Conservation (phyloP, 2,888 invertebrate species). For the Aphelenchoides bicaudatus region DNA sequence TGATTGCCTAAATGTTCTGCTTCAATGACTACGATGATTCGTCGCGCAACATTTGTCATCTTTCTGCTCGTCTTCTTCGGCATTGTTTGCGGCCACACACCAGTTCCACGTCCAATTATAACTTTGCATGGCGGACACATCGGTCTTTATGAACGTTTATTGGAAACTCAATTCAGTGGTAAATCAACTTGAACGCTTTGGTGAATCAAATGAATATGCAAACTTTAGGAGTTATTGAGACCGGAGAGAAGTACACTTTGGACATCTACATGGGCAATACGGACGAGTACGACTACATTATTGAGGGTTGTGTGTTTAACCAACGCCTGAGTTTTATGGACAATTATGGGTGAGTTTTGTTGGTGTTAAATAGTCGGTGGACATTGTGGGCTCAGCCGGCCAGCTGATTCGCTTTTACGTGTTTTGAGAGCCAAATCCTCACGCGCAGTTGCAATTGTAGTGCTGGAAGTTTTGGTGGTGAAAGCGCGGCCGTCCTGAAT, state of each 20-base stretch:
- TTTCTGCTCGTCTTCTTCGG: neutral
- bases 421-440: too few relatives aligned
- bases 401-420: too few relatives aligned
- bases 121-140: slow-evolving; percentile 36
- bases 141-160: slow-evolving; percentile 27
- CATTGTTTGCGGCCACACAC: neutral
- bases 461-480: too few relatives aligned
- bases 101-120: slow-evolving; percentile 29
- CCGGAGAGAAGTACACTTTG: slow-evolving; percentile 42
- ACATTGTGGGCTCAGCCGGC: too few relatives aligned
- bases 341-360: slow-evolving; percentile 39
- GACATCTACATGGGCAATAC: slow-evolving; percentile 45
- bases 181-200: slow-evolving; percentile 3
- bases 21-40: neutral
- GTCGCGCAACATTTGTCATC: neutral
- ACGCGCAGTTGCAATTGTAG: too few relatives aligned
- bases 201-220: neutral
- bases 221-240: slow-evolving; percentile 25
- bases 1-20: neutral
- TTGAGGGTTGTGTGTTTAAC: slow-evolving; percentile 43
- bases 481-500: too few relatives aligned
- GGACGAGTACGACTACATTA: slow-evolving; percentile 41
- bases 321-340: slow-evolving; percentile 36
- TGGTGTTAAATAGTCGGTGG: too few relatives aligned
- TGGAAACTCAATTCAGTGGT: slow-evolving; percentile 34